Base-by-base conservation (phyloP, 2,888 invertebrate genomes). In the Phalera bucephala region DNA sequence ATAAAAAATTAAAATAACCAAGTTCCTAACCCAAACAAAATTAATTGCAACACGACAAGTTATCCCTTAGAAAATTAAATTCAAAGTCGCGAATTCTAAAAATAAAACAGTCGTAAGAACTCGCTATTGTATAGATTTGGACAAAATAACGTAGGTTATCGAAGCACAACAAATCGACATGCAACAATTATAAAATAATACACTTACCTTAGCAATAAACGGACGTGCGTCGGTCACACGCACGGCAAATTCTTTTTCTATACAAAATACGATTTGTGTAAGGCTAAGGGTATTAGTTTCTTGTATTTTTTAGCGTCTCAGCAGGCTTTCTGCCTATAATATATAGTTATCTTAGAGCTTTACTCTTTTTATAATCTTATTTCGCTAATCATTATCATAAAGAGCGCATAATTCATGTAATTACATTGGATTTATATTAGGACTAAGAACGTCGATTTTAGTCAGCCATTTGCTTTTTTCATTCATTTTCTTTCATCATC, bases 381-480 rank as follows among this genome's bases (percentile, higher is more conserved):
- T 91, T 88, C 85, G 85, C 89, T 88, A 87, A 76, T 88, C 89
- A 85, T 90, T 66, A 79, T 80, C 86, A 89, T 90, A 82, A 89
- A 90, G 82, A 88, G 89, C 80, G 91, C 91, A 91, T 91, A 73
- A 81, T 84, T 91, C 91, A 91, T 91, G 79, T 72, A 85, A 90
- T 91, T 87, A 91, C 83, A 89, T 91, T 81, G 90, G 91, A 90
- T 90, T 89, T 80, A 81, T 75, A 68, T 71, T 74, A 67, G 77
- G 73, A 76, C 75, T 76, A 67, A 73, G 77, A 77, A 83, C 76
- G 87, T 80, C 84, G 82, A 76, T 80, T 81, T 80, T 68, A 77
- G 81, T 84, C 88, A 74, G 90, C 90, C 90, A 90, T 90, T 90
- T 90, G 90, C 90, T 89, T 90, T 87, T 70, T 73, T 72, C 76